phyloP scores from a whole-genome alignment of 53 echinoderm and acorn worm species.

The Pentamera pediparva region DNA sequence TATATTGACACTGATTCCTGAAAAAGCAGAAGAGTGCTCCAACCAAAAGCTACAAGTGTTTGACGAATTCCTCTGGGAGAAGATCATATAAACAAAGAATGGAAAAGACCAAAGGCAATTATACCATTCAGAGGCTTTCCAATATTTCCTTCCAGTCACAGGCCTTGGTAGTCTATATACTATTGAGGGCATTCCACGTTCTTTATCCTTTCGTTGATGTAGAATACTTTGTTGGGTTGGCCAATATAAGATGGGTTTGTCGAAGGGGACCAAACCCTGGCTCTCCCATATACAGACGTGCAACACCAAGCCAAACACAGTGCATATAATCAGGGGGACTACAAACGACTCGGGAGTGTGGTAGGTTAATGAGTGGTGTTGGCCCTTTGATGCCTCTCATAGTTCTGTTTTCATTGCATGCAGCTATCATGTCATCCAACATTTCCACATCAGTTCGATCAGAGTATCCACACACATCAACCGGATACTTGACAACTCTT shows the following conservation, averaged over 20 bases:
- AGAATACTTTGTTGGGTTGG: too few relatives aligned
- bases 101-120: too few relatives aligned
- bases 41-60: too few relatives aligned
- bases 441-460: constrained; percentile 27
- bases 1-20: constrained; percentile 3
- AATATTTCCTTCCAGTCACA: too few relatives aligned
- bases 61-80: too few relatives aligned
- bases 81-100: too few relatives aligned
- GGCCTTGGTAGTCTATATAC: too few relatives aligned
- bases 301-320: constrained; percentile 30
- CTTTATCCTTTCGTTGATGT: too few relatives aligned
- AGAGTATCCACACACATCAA: constrained; percentile 29
- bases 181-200: too few relatives aligned
- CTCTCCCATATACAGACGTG: constrained; percentile 14
- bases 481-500: constrained; percentile 28
- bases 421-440: constrained; percentile 24
- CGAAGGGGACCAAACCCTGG: constrained; percentile 34
- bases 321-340: constrained; percentile 39
- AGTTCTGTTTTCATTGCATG: constrained; percentile 16
- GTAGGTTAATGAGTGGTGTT: constrained; percentile 13
- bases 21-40: too few relatives aligned
- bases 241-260: constrained; percentile 23
- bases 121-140: too few relatives aligned
- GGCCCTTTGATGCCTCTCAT: constrained; percentile 40
- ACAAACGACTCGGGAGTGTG: constrained; percentile 9